Evolutionary conservation across 2,113 vertebrate genomes (phyloP), one percentile per base, ranked within the genome.

Genomic region (Tylochromis polylepis): DNA sequence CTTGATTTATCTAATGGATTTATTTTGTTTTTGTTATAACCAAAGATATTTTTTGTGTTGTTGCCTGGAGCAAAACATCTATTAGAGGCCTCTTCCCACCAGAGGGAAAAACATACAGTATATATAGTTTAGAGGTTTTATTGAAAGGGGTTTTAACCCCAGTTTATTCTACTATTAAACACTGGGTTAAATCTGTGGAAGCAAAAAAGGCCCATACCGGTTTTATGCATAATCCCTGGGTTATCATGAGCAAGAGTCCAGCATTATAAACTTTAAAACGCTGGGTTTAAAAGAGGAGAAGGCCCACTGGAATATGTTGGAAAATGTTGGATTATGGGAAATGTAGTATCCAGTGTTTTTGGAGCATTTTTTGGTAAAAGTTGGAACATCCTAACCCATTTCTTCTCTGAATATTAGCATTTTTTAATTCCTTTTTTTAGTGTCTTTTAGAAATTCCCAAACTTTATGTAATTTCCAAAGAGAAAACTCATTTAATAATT

Each of bases 51-150:
- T 82, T 92, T 90, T 87, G 87, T 88, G 91, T 84, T 91, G 90
- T 96, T 96, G 95, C 95, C 95, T 95, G 95, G 95, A 92, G 95
- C 95, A 95, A 92, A 94, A 80, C 77, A 34, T 59, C 70, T 93
- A 86, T 89, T 65, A 81, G 85, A 91, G 70, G 85, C 88, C 80
- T 94, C 78, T 85, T 86, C 82, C 85, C 67, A 82, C 56, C 34
- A 9, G 57, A 90, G 88, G 89, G 88, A 75, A 46, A 85, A 81
- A 72, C 56, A 43, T 88, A 46, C 24, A 12, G 27, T 59, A 53
- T 77, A 77, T 77, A 53, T 53, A 53, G 51, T 88, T 31, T 79
- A 81, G 88, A 92, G 89, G 84, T 93, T 94, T 67, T 93, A 92
- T 95, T 93, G 92, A 90, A 93, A 88, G 67, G 86, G 89, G 82